Percentiles rank a stretch among this genome's conserved stretches.
These are phyloP conservation scores for Bubo scandiacus DNA, from an alignment of 2,113 vertebrate genomes.

Conservation along the genomic window DNA sequence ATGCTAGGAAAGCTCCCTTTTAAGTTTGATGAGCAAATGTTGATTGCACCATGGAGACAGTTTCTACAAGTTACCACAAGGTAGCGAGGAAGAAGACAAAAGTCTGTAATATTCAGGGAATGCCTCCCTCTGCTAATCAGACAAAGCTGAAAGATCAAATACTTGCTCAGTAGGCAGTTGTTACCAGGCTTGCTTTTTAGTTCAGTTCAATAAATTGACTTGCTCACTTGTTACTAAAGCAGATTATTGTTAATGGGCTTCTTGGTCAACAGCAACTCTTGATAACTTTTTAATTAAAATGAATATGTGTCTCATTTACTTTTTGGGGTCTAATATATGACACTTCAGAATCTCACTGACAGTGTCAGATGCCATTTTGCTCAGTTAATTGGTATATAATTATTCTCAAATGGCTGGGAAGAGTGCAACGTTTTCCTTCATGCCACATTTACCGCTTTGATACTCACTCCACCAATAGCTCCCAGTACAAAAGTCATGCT, in stretches of 20 bases:
- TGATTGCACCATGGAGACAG: constrained; percentile 50
- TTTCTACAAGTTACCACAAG: constrained; percentile 8
- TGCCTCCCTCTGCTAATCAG: constrained; percentile 31
- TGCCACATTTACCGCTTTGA: neutral
- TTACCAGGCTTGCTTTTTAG: constrained; percentile 46
- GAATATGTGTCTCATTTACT: constrained; percentile 27
- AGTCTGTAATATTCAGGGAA: constrained; percentile 7
- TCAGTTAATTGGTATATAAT: neutral
- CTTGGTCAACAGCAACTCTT: constrained; percentile 49
- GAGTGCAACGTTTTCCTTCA: neutral
- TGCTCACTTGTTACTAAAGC: constrained; percentile 20
- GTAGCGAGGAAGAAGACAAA: constrained; percentile 25
- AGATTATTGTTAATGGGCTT: constrained; percentile 53
- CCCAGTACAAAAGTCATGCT: neutral
- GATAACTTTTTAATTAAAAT: constrained; percentile 63
- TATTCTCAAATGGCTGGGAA: neutral
- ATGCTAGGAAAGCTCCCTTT: constrained; percentile 33
- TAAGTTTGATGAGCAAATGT: constrained; percentile 30
- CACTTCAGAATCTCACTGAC: neutral
- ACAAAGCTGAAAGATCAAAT: constrained; percentile 60
- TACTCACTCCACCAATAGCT: neutral
- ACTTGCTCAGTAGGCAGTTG: constrained; percentile 46
- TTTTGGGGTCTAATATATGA: constrained; percentile 12
- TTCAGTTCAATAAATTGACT: constrained; percentile 58
- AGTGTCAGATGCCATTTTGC: constrained; percentile 7